Base-by-base conservation (phyloP, 2,888 invertebrate genomes). In the Drosophila colorata region DNA sequence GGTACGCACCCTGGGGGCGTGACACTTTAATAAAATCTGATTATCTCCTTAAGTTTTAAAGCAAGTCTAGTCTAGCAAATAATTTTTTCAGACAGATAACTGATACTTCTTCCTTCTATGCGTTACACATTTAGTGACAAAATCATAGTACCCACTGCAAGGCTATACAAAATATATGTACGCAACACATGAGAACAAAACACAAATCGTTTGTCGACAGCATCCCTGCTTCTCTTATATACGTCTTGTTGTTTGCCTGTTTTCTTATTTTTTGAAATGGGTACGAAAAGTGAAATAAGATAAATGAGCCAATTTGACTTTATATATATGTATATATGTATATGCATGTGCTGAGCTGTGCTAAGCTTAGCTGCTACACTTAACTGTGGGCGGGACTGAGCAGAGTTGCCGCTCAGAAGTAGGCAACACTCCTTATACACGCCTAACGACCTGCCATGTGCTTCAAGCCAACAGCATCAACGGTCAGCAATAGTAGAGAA, bases 291-390 rank as follows among this genome's bases (percentile, higher is more conserved):
- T 81, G 76, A 81, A 74, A 78, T 66, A 84, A 81, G 84, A 81
- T 84, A 80, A 84, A 84, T 81, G 79, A 79, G 81, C 71, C 71
- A 79, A 82, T 79, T 81, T 74, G 60, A 74, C 69, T 71, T 63
- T 66, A 52, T 40, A 40, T 31, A 40, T 31, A 18, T 28, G 31
- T 48, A 48, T 23, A 48, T 31, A 18, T 25, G 51, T 18, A 13
- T 43, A 14, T n/a, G 11, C 28, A 6, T 41, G 31, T 48, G 41
- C 28, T 51, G 48, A 14, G 20, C 14, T 13, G n/a, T n/a, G 7
- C n/a, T 14, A n/a, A 23, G 38, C 28, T 25, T 25, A 28, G 16
- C 28, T 6, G 25, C 8, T 6, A 33, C 13, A 33, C 33, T 33
- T 33, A 33, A 5, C 31, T 31, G 11, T 31, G 31, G 31, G 31